Evolutionary conservation across 2,113 vertebrate genomes (phyloP), one percentile per base, ranked within the genome.

Genomic region (Bubo blakistoni): DNA sequence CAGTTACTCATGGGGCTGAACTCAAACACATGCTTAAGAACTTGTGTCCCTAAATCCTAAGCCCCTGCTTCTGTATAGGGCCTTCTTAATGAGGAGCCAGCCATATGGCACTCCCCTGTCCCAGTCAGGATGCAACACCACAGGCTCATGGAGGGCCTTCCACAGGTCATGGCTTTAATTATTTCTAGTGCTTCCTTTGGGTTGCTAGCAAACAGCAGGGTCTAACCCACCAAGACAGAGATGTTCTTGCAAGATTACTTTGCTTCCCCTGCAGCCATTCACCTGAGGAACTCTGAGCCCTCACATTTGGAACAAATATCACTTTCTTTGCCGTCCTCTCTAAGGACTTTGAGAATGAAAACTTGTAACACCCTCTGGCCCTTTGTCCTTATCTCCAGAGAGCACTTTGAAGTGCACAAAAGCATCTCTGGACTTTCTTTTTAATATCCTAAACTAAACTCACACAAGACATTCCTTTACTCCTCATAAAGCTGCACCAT

Each of bases 371-470:
- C 90, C 92, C 92, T 74, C 94, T 87, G 92, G 93, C 94, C 62
- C 61, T 94, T 94, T 91, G 82, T 93, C 86, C 83, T 87, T 94
- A 92, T 95, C 93, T 94, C 92, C 93, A 91, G 84, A 87, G 92
- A 93, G 78, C 1, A 10, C 96, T 97, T 95, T 97, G 95, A 97
- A 96, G 93, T 95, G 83, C 89, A 85, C 77, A 81, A 88, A 97
- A 94, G 81, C 90, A 97, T 96, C 93, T 90, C 92, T 92, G 86
- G 94, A 89, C 86, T 94, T 94, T 95, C 70, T 94, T 96, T 95
- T 96, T 96, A 96, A 97, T 97, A 97, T 97, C 96, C 97, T 92
- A 91, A 92, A 72, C 93, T 94, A 93, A 97, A 96, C 86, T 93
- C n/a, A 11, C 58, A 54, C 80, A 88, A 82, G 88, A 58, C 94